Evolutionary conservation across 2,113 vertebrate genomes (phyloP).

Genomic region (Rhea americana): DNA sequence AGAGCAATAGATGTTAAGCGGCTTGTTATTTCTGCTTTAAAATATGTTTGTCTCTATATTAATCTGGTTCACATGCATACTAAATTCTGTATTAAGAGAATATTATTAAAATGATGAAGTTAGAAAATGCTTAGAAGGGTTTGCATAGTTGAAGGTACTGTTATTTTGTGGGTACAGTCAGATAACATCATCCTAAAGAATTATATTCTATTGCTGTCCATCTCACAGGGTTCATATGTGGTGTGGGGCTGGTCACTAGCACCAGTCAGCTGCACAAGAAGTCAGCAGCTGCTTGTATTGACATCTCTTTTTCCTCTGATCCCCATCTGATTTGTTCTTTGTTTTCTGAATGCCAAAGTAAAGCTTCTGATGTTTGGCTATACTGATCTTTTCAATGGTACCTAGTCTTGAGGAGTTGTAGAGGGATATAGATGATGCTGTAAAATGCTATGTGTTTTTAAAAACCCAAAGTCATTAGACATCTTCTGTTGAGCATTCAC

Average conservation of each 20-base stretch:
- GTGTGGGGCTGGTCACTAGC: background rate
- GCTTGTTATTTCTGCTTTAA: background rate
- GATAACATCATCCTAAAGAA: background rate
- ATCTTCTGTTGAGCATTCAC: background rate
- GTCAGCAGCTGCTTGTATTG: background rate
- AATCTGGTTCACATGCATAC: background rate
- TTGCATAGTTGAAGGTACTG: background rate
- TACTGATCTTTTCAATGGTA: background rate
- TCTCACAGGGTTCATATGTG: background rate
- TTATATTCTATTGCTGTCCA: background rate
- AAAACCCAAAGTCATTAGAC: background rate
- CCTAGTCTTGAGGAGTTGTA: background rate
- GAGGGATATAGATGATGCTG: background rate
- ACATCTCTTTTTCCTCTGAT: background rate
- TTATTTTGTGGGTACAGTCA: accelerated
- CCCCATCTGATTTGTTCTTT: background rate
- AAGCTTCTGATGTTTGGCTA: background rate
- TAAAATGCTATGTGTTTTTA: background rate
- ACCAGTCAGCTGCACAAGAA: background rate
- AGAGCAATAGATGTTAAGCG: background rate
- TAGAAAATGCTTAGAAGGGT: background rate
- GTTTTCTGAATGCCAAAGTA: background rate
- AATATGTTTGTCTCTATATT: background rate
- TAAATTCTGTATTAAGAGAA: background rate
- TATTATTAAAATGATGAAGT: background rate